Conservation (phyloP, 2,888 invertebrate species). For the Yponomeuta cagnagella region DNA sequence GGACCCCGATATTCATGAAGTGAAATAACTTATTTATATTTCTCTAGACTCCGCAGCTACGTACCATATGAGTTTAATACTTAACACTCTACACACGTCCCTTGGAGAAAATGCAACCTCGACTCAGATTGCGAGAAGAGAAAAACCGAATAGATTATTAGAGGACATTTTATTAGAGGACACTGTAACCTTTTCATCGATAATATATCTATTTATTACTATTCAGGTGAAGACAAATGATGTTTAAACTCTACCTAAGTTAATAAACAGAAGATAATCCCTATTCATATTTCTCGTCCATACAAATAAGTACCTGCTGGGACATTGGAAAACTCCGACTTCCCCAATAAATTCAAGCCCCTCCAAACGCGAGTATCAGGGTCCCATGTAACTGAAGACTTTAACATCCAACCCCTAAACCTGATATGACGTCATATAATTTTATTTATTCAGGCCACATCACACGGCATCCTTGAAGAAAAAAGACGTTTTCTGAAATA, state of each 20-base stretch:
- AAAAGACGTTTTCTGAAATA: background rate
- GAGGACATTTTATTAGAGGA: background rate
- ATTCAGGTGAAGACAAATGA: too few species aligned
- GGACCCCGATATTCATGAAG: background rate
- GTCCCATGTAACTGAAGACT: background rate
- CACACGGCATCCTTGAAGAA: conserved; percentile 2
- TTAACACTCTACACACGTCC: background rate
- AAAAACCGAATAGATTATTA: background rate
- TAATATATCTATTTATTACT: too few species aligned
- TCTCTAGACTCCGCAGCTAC: background rate
- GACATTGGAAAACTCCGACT: background rate
- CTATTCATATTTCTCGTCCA: too few species aligned
- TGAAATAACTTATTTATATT: background rate
- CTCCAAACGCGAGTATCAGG: background rate
- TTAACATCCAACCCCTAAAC: conserved; percentile 3
- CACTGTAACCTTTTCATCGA: background rate
- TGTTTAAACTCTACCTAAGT: too few species aligned
- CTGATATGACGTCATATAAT: conserved; percentile 3
- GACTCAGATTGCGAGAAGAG: background rate
- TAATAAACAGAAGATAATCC: too few species aligned
- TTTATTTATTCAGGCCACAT: conserved; percentile 3
- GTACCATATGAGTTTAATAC: background rate
- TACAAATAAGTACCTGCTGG: too few species aligned
- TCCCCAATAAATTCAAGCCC: background rate
- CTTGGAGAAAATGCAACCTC: conserved; percentile 1